Conservation (phyloP, 2,113 vertebrate genomes). For the Chiloscyllium plagiosum region DNA sequence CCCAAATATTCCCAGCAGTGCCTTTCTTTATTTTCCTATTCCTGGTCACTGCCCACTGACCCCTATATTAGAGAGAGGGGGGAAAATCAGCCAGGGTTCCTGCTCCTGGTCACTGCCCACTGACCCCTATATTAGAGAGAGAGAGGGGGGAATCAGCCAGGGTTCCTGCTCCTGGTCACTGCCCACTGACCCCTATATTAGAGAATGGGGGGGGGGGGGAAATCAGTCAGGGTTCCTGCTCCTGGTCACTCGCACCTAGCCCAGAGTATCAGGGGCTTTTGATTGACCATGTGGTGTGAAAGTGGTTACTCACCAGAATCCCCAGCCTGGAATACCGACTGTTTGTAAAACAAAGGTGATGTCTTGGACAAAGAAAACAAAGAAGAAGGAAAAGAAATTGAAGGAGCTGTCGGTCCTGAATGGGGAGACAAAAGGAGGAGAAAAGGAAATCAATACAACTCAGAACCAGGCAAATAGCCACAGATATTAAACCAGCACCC, state of each 20-base stretch:
- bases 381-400: slow-evolving; percentile 97
- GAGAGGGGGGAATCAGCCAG: no score
- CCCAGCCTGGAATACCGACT: slow-evolving; percentile 86
- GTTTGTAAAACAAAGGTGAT: slow-evolving; percentile 77
- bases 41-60: not conserved
- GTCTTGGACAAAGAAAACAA: slow-evolving; percentile 87
- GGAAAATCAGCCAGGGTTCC: no score
- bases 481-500: no score
- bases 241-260: no score
- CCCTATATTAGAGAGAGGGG: no score
- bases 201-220: no score
- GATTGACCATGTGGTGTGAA: fast-evolving
- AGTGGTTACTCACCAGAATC: slow-evolving; percentile 71
- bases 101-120: no score
- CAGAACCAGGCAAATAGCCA: not conserved
- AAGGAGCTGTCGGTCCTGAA: slow-evolving; percentile 93
- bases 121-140: no score
- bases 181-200: no score
- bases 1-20: no score
- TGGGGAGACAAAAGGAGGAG: slow-evolving; percentile 24
- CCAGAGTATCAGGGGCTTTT: not conserved
- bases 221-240: no score
- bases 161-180: no score
- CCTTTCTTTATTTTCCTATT: not conserved
- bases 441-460: not conserved